These are phyloP conservation scores for Gymnarchus niloticus DNA, from an alignment of 2,113 vertebrate genomes.

Conservation along the genomic window DNA sequence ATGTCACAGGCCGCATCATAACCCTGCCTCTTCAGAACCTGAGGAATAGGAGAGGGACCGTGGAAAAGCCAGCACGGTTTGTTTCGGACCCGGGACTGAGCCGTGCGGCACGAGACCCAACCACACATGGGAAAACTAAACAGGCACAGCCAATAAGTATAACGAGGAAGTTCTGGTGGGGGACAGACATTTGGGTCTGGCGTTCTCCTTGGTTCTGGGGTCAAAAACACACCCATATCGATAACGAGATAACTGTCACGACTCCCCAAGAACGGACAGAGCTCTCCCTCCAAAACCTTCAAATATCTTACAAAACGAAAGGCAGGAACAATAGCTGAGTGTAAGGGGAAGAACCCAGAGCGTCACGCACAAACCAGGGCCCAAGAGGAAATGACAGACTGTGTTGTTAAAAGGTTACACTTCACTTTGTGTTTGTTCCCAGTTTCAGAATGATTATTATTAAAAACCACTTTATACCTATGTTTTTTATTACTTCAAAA, in stretches of 20 bases:
- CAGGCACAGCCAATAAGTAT: not conserved
- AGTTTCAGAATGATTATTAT: not conserved
- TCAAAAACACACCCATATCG: not conserved
- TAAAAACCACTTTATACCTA: not conserved
- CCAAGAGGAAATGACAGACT: not conserved
- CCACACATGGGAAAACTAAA: too few relatives aligned
- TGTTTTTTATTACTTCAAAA: not conserved
- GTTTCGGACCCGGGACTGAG: not conserved
- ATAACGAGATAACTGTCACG: too few relatives aligned
- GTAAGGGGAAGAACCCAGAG: not conserved
- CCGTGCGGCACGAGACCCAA: not conserved
- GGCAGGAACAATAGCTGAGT: too few relatives aligned
- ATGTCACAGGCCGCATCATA: slow-evolving; percentile 93
- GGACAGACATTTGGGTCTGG: not conserved
- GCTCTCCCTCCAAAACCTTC: too few relatives aligned
- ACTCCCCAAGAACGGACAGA: too few relatives aligned
- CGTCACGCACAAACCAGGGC: not conserved
- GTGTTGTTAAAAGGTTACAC: not conserved
- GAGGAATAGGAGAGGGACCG: not conserved
- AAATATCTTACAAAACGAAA: not conserved
- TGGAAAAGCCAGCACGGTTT: not conserved
- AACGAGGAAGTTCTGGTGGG: not conserved
- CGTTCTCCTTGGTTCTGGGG: too few relatives aligned
- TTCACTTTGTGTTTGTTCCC: not conserved
- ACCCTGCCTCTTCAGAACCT: slow-evolving; percentile 91